A percentile compares a stretch with the other conserved stretches of the same genome.
Evolutionary conservation across 2,888 invertebrate genomes (phyloP).

Genomic region (Chrysolina haemoptera): DNA sequence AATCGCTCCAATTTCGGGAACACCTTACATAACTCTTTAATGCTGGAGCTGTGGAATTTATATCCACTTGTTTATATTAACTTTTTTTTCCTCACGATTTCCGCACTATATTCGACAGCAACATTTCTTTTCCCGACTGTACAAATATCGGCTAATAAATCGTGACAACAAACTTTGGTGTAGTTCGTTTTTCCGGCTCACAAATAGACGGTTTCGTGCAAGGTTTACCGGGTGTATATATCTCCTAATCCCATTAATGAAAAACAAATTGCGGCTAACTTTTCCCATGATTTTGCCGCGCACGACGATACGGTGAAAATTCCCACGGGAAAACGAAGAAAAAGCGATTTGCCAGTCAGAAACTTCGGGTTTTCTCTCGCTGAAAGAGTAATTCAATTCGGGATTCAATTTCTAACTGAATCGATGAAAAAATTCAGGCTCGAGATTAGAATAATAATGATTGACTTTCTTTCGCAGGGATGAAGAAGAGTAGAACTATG

Average conservation of each 20-base stretch:
- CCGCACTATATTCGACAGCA: background rate
- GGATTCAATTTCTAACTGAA: slow-evolving; percentile 23
- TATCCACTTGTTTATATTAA: background rate
- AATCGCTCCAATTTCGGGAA: too few relatives aligned
- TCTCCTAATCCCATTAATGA: slow-evolving; percentile 47
- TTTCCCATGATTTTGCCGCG: slow-evolving; percentile 44
- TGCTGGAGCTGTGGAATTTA: too few relatives aligned
- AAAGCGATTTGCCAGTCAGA: slow-evolving; percentile 23
- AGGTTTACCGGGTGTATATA: slow-evolving; percentile 44
- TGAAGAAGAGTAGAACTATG: background rate
- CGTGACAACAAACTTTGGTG: slow-evolving; percentile 32
- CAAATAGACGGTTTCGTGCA: slow-evolving; percentile 39
- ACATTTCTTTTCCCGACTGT: background rate
- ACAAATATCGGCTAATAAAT: slow-evolving; percentile 35
- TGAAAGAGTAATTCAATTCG: slow-evolving; percentile 23
- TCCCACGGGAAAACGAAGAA: slow-evolving; percentile 13
- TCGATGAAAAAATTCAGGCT: slow-evolving; percentile 20
- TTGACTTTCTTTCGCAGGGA: background rate
- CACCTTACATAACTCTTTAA: too few relatives aligned
- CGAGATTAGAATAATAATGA: slow-evolving; percentile 17
- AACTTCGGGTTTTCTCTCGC: slow-evolving; percentile 22
- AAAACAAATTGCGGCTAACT: slow-evolving; percentile 48
- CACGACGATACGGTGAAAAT: slow-evolving; percentile 17
- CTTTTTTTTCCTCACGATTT: background rate
- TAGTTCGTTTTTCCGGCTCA: slow-evolving; percentile 44